Evolutionary conservation across 2,113 vertebrate species (phyloP), one percentile per base, ranked within the genome.

Genomic region (Malurus alboscapulatus): DNA sequence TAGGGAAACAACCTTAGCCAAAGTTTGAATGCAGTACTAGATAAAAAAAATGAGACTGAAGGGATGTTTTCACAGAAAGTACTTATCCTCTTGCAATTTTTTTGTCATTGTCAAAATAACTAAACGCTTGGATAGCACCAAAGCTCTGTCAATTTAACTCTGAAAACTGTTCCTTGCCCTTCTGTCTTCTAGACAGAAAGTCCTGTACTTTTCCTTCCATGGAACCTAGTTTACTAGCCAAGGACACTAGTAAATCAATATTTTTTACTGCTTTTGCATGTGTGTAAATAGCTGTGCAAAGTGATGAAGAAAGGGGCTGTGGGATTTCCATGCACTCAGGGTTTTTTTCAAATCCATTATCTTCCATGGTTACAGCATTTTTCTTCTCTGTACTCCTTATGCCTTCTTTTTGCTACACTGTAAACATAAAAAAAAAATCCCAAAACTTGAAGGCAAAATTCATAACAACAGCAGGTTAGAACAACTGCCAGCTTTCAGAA

Each of bases 401-500:
- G 19, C 22, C 14, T 87, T 48, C 11, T 63, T 94, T 94, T 84
- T 73, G 29, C 7, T 65, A 30, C 29, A 54, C 54, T 69, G n/a
- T 62, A 94, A 93, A 76, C 8, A 47, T 27, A 22, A 75, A 84
- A 96, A 83, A 74, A 84, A 84, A 55, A 25, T 9, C 29, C 15
- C 25, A 36, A 89, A 90, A 85, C 40, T 83, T 80, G 80, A 83
- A 87, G 74, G 66, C 10, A 93, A 81, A 96, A 94, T 84, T 94
- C 62, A 15, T 91, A 92, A 87, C 73, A 95, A 63, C 79, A 54
- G 29, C 0, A 5, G 25, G 29, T 40, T 93, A 87, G 89, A 94
- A 81, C 84, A 84, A 75, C 93, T 94, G 93, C 92, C 71, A 87
- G 58, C 57, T 95, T 94, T 95, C 86, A 94, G 94, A 94, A 94